Evolutionary conservation across 2,113 vertebrate species (phyloP).

Genomic region (Sakesphorus luctuosus): DNA sequence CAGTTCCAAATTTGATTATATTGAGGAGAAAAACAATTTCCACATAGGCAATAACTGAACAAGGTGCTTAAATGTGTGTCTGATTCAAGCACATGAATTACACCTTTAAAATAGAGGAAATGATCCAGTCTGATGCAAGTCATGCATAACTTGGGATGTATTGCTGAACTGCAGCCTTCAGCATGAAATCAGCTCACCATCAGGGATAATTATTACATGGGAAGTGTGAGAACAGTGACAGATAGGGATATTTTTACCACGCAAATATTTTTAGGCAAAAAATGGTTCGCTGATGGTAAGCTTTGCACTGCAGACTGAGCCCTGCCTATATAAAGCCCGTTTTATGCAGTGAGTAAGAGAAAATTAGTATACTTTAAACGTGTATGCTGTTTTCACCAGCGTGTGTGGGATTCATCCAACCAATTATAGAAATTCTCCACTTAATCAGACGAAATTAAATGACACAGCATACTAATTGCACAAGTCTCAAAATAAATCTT

Average conservation of each 20-base stretch:
- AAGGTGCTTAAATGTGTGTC: neutral
- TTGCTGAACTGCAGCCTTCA: neutral
- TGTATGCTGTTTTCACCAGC: neutral
- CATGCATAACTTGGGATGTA: neutral
- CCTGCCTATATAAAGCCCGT: neutral
- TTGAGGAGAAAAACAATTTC: neutral
- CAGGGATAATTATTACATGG: neutral
- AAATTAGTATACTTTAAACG: neutral
- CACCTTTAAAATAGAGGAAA: neutral
- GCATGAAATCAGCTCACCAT: neutral
- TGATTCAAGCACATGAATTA: neutral
- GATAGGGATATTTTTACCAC: neutral
- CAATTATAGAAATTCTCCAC: neutral
- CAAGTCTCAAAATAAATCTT: neutral
- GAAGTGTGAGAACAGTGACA: neutral
- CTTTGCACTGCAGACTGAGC: neutral
- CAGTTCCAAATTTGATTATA: neutral
- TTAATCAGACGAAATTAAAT: neutral
- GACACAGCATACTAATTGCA: neutral
- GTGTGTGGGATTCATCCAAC: neutral
- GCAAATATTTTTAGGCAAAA: slow-evolving; percentile 4
- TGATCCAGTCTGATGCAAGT: neutral
- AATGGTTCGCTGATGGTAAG: rapidly evolving
- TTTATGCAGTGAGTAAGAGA: neutral
- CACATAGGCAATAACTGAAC: neutral